A percentile compares a stretch with the other conserved stretches of the same genome.
Evolutionary conservation across 2,888 invertebrate species (phyloP).

Genomic region (Apotomis betuletana): DNA sequence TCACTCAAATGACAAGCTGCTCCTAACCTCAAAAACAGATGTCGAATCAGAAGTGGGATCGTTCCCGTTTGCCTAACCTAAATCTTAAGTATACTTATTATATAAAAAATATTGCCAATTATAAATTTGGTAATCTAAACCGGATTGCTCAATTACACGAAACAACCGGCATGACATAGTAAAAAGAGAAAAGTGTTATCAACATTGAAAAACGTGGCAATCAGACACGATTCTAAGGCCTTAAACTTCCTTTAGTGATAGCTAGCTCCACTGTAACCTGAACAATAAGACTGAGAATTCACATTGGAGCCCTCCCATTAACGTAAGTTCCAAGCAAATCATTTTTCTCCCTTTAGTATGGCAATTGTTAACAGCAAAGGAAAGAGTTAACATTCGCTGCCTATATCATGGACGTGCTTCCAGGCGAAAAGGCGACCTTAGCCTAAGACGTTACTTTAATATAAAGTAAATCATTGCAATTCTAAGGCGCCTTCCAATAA

Average conservation of each 20-base stretch:
- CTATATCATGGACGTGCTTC: conserved; percentile 69
- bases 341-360: conserved; percentile 16
- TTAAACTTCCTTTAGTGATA: too few species aligned
- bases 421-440: conserved; percentile 66
- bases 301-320: not conserved
- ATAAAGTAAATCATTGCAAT: conserved; percentile 62
- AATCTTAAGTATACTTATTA: conserved; percentile 32
- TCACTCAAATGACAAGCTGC: not conserved
- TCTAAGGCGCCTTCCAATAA: conserved; percentile 24
- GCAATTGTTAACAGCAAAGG: conserved; percentile 52
- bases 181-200: conserved; percentile 8
- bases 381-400: conserved; percentile 62
- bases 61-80: conserved; percentile 26
- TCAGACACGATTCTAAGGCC: not conserved
- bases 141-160: conserved; percentile 8
- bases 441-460: conserved; percentile 69
- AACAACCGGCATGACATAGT: conserved; percentile 16
- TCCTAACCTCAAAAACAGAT: conserved; percentile 5
- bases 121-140: conserved; percentile 52
- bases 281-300: conserved; percentile 6
- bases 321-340: not conserved
- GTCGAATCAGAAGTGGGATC: conserved; percentile 35
- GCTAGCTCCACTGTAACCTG: not conserved
- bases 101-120: conserved; percentile 42
- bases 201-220: not conserved